These are phyloP conservation scores for Microtus richardsoni DNA, from an alignment of 2,113 vertebrate species.

Conservation along the genomic window DNA sequence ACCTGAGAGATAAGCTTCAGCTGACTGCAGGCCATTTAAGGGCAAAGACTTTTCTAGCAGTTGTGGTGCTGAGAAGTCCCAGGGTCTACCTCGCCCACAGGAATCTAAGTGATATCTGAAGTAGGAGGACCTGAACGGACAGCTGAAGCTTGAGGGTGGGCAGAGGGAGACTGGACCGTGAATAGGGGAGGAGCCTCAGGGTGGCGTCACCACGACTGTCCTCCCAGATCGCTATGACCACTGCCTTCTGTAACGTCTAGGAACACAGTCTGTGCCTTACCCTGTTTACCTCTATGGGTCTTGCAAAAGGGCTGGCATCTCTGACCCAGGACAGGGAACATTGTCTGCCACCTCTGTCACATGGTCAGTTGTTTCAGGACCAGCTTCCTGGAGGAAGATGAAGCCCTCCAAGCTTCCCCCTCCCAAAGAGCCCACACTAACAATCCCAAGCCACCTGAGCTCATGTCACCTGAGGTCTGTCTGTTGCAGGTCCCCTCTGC, in stretches of 20 bases:
- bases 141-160: background rate
- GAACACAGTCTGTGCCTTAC: background rate
- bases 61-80: background rate
- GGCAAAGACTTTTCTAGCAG: background rate
- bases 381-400: background rate
- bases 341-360: background rate
- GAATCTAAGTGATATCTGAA: fast-evolving
- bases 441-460: no score
- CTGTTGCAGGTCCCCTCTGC: background rate
- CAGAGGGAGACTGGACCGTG: background rate
- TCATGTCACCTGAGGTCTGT: fast-evolving
- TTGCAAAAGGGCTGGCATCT: background rate
- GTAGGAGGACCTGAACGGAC: background rate
- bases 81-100: background rate
- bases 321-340: background rate
- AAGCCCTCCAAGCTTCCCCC: no score
- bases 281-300: background rate
- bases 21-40: background rate
- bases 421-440: background rate
- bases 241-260: background rate
- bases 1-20: background rate
- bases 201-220: background rate
- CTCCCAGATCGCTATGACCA: background rate
- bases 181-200: background rate
- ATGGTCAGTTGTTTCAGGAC: background rate